These are phyloP conservation scores for Antheraea pernyi DNA, from an alignment of 1,140 invertebrate genomes.

Conservation along the genomic window DNA sequence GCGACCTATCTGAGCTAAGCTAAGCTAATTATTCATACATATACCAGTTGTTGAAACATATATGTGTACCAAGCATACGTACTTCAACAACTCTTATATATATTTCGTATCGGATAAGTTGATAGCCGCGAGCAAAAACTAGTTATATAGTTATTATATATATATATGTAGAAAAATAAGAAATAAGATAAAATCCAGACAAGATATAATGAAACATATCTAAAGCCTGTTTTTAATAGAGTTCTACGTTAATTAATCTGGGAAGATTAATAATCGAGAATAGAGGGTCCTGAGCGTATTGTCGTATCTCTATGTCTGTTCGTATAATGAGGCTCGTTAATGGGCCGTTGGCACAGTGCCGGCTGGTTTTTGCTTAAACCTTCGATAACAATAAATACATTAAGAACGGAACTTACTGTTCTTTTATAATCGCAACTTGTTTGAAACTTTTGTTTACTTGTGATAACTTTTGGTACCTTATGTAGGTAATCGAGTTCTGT, in stretches of 20 bases:
- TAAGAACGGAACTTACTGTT: neutral
- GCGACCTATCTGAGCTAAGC: too few species aligned
- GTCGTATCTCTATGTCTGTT: slow-evolving; percentile 34
- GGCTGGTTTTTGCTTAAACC: slow-evolving; percentile 20
- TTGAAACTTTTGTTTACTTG: slow-evolving; percentile 9
- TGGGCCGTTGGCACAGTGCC: slow-evolving; percentile 52
- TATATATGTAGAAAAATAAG: too few species aligned
- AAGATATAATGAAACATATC: neutral
- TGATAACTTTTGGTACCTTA: slow-evolving; percentile 4
- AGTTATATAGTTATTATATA: too few species aligned
- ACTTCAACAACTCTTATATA: too few species aligned
- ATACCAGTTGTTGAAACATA: too few species aligned
- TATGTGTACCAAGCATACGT: too few species aligned
- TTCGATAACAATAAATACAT: slow-evolving; percentile 24
- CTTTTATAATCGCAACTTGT: slow-evolving; percentile 2
- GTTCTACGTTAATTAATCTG: neutral
- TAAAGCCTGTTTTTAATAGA: neutral
- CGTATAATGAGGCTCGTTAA: slow-evolving; percentile 57
- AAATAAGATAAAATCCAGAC: neutral
- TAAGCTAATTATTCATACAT: too few species aligned
- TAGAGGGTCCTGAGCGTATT: slow-evolving; percentile 9
- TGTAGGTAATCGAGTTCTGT: slow-evolving; percentile 7
- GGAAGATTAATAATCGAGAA: neutral
- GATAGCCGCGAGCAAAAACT: too few species aligned
- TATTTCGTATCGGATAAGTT: too few species aligned